phyloP scores from a whole-genome alignment of 2,113 vertebrate species.

The Setophaga coronata region DNA sequence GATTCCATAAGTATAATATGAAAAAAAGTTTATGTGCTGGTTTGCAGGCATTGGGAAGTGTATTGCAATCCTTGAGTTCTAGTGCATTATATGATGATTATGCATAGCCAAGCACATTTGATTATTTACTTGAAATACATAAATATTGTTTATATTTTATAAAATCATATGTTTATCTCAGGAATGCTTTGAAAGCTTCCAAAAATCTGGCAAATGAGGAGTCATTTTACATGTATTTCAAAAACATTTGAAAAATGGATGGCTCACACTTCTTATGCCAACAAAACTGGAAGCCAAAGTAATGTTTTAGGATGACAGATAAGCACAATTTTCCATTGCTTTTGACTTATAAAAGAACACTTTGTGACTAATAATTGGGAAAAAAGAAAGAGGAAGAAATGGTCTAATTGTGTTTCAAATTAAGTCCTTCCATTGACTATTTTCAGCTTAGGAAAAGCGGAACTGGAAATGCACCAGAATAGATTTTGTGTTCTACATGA shows the following conservation, averaged over 20 bases:
- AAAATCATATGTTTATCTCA: neutral
- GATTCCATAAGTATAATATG: neutral
- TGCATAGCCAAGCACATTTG: neutral
- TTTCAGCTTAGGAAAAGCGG: neutral
- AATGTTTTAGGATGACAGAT: neutral
- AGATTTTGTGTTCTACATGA: neutral
- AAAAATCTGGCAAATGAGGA: neutral
- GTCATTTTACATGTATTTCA: neutral
- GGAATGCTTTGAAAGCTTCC: slow-evolving; percentile 10
- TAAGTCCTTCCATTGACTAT: slow-evolving; percentile 1
- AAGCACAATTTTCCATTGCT: neutral
- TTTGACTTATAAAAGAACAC: neutral
- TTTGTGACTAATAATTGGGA: neutral
- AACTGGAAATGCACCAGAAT: slow-evolving; percentile 3
- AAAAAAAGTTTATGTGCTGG: neutral
- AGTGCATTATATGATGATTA: neutral
- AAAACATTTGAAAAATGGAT: neutral
- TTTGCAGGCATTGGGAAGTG: neutral
- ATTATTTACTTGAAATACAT: neutral
- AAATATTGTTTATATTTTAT: neutral
- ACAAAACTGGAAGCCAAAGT: slow-evolving; percentile 1
- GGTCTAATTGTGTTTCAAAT: neutral
- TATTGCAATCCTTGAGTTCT: neutral
- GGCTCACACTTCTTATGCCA: slow-evolving; percentile 5
- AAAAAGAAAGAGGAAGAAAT: neutral